Conservation (phyloP, 2,113 vertebrate genomes). For the Scatophagus argus region DNA sequence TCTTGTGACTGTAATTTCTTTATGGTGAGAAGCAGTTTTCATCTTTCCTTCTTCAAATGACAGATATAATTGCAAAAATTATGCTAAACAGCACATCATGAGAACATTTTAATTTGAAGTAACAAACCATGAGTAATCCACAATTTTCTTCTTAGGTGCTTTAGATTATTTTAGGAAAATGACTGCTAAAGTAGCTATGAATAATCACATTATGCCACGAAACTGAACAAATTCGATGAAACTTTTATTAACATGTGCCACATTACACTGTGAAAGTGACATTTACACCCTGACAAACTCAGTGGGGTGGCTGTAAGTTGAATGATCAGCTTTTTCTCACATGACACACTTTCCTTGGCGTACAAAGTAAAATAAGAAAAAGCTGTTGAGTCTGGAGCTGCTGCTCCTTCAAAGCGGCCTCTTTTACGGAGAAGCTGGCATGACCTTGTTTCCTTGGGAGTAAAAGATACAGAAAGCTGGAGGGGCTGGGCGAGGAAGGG, state of each 20-base stretch:
- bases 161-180: background rate
- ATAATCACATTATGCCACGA: conserved; percentile 37
- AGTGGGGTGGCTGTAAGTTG: conserved; percentile 14
- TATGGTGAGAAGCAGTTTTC: background rate
- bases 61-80: background rate
- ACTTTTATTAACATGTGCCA: conserved; percentile 16
- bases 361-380: conserved; percentile 48
- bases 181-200: conserved; percentile 3
- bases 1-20: background rate
- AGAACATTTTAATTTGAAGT: background rate
- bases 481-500: conserved; percentile 73
- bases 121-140: background rate
- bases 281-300: conserved; percentile 49
- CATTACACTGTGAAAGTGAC: conserved; percentile 49
- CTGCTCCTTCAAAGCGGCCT: conserved; percentile 70
- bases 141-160: background rate
- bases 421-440: conserved; percentile 69
- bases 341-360: conserved; percentile 35
- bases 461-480: conserved; percentile 76
- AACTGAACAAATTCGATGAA: conserved; percentile 15
- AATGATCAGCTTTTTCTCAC: conserved; percentile 41
- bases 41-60: background rate
- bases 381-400: conserved; percentile 51
- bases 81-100: background rate
- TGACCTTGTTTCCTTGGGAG: conserved; percentile 84